These are phyloP conservation scores for Erannis defoliaria DNA, from an alignment of 2,888 invertebrate species.

Conservation along the genomic window DNA sequence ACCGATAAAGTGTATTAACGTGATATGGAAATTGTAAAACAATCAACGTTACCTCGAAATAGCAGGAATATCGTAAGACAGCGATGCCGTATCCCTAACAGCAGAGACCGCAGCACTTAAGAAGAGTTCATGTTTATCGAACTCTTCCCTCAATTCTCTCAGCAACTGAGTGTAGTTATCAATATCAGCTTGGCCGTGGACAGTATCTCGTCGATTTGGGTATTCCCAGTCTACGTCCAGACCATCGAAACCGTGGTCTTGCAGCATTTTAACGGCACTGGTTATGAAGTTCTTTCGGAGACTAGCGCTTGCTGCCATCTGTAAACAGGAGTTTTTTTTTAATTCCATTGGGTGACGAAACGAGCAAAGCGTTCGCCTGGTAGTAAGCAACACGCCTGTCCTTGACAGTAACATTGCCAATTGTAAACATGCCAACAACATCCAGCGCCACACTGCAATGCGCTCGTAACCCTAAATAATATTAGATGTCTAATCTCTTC, in stretches of 20 bases:
- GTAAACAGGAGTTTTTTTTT: too few relatives aligned
- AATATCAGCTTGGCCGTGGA: constrained; percentile 74
- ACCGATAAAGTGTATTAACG: too few relatives aligned
- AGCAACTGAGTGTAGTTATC: constrained; percentile 83
- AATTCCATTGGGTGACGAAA: too few relatives aligned
- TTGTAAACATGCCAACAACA: too few relatives aligned
- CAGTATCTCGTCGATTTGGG: constrained; percentile 85
- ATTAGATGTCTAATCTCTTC: too few relatives aligned
- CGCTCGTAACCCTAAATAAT: too few relatives aligned
- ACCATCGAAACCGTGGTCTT: constrained; percentile 88
- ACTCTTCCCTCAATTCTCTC: constrained; percentile 84
- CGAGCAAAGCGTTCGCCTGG: too few relatives aligned
- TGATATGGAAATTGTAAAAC: background rate
- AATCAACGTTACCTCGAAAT: constrained; percentile 76
- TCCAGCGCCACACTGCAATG: too few relatives aligned
- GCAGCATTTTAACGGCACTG: constrained; percentile 84
- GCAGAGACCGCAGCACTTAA: constrained; percentile 88
- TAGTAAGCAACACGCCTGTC: too few relatives aligned
- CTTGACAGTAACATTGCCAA: too few relatives aligned
- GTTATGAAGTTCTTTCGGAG: constrained; percentile 84
- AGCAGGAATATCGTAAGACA: constrained; percentile 87
- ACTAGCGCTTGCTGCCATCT: constrained; percentile 74
- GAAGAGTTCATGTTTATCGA: constrained; percentile 81
- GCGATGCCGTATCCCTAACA: constrained; percentile 72
- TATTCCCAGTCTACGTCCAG: constrained; percentile 92